A percentile compares a stretch with the other conserved stretches of the same genome.
Evolutionary conservation across 35 echinoderm and acorn worm genomes (phyloP).

Genomic region (Apostichopus californicus): DNA sequence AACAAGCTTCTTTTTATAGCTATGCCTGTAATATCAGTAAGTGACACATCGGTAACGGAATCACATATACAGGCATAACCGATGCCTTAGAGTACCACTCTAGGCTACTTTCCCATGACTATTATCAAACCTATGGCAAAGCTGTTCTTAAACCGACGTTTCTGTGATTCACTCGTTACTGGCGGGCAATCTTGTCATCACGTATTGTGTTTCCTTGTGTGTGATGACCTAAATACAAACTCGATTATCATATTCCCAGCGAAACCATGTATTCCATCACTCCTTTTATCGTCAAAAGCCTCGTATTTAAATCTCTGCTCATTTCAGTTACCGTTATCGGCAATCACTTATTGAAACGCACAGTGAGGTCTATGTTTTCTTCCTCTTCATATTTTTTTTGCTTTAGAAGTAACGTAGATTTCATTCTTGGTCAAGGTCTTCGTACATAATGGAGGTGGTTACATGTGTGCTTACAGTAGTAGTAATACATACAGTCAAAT

Average conservation of each 20-base stretch:
- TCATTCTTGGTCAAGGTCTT: not conserved
- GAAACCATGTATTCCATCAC: not conserved
- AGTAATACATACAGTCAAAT: not conserved
- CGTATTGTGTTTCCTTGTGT: not conserved
- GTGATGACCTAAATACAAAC: slow-evolving; percentile 18
- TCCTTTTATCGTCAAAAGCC: slow-evolving; percentile 1
- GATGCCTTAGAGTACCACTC: not conserved
- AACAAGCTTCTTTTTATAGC: too few species aligned
- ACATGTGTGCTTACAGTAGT: not conserved
- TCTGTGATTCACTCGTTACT: slow-evolving; percentile 15
- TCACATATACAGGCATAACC: not conserved
- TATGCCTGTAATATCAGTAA: not conserved
- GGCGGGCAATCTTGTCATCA: not conserved
- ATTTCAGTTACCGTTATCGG: not conserved
- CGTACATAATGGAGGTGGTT: not conserved
- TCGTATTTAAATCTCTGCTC: not conserved
- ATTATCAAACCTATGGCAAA: not conserved
- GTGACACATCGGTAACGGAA: not conserved
- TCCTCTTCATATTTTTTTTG: too few species aligned
- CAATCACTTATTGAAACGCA: not conserved
- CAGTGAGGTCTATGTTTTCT: not conserved
- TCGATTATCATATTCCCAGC: slow-evolving; percentile 9
- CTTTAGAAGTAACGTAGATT: not conserved
- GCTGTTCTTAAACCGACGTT: not conserved
- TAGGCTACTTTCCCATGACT: not conserved